Evolutionary conservation across 2,888 invertebrate genomes (phyloP).

Genomic region (Lydus trimaculatus): DNA sequence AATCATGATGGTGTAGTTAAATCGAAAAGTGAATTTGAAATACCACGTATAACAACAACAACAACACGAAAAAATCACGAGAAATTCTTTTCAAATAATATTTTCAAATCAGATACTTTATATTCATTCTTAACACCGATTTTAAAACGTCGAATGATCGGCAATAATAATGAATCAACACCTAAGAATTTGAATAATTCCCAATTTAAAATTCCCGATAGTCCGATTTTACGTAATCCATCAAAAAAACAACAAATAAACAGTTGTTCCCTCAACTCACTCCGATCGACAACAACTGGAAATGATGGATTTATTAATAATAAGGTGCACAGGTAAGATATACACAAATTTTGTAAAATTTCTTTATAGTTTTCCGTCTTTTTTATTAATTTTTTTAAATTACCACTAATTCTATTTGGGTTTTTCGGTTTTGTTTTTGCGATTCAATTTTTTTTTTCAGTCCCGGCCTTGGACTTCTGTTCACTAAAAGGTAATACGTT

Average conservation of each 20-base stretch:
- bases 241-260: conserved; percentile 37
- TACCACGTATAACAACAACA: conserved; percentile 45
- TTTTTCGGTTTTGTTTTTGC: conserved; percentile 19
- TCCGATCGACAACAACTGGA: conserved; percentile 47
- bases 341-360: not conserved
- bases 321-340: conserved; percentile 45
- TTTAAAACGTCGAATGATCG: conserved; percentile 58
- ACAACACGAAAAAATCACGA: conserved; percentile 25
- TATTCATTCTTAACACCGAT: conserved; percentile 69
- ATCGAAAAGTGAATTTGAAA: conserved; percentile 58
- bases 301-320: conserved; percentile 38
- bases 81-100: conserved; percentile 44
- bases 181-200: conserved; percentile 40
- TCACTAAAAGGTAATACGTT: conserved; percentile 52
- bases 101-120: conserved; percentile 57
- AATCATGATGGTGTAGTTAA: conserved; percentile 49
- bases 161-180: conserved; percentile 41
- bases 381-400: conserved; percentile 14
- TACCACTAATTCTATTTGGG: conserved; percentile 18
- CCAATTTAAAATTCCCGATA: conserved; percentile 47
- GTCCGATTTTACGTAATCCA: conserved; percentile 38
- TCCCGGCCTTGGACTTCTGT: conserved; percentile 55
- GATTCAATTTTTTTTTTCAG: conserved; percentile 47
- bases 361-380: conserved; percentile 15
- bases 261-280: conserved; percentile 50